Percentiles rank a stretch among this genome's conserved stretches.
phyloP scores from a whole-genome alignment of 2,888 invertebrate genomes.

The Poecilobothrus nobilitatus region DNA sequence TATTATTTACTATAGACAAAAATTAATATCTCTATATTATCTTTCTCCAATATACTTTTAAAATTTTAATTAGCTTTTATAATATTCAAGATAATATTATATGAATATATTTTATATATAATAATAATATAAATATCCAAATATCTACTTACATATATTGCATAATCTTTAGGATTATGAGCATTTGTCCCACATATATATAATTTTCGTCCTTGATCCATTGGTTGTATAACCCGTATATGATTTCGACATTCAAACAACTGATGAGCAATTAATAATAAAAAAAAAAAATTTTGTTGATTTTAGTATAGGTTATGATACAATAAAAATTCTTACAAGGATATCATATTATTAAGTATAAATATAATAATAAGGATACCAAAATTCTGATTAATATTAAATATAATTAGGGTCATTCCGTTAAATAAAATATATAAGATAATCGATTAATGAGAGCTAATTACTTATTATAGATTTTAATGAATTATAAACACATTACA shows the following conservation, averaged over 20 bases:
- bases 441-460: no score
- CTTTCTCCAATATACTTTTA: neutral
- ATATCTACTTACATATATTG: conserved; percentile 73
- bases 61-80: neutral
- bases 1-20: neutral
- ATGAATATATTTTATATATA: neutral
- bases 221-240: conserved; percentile 86
- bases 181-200: conserved; percentile 93
- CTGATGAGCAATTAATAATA: conserved; percentile 45
- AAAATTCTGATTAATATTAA: no score
- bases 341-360: no score
- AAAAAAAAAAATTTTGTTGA: conserved; percentile 22
- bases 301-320: neutral
- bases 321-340: no score
- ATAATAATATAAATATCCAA: conserved; percentile 8
- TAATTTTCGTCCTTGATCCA: conserved; percentile 78
- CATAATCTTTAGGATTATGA: conserved; percentile 90
- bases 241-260: conserved; percentile 94
- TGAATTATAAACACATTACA: no score
- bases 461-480: no score
- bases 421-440: no score
- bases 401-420: no score
- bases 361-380: no score
- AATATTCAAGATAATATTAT: neutral
- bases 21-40: no score